A percentile compares a stretch with the other conserved stretches of the same genome.
phyloP scores from a whole-genome alignment of 2,888 invertebrate genomes.

The Polydrusus pterygomalis region DNA sequence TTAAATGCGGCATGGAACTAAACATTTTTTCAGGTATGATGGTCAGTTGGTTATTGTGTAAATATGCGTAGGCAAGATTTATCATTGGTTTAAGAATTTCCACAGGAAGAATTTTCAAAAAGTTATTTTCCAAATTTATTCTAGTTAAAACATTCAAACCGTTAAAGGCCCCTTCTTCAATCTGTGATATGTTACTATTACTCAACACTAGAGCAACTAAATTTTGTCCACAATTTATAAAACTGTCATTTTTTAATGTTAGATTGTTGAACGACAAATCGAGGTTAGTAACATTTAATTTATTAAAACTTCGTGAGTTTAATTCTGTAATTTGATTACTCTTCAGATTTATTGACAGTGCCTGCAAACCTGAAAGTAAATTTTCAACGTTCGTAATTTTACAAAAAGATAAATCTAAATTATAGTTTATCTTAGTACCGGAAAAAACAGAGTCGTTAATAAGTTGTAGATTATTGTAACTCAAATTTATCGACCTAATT shows the following conservation, averaged over 20 bases:
- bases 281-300: too few relatives aligned
- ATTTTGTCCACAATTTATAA: not conserved
- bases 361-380: not conserved
- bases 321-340: not conserved
- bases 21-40: not conserved
- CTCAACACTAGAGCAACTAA: not conserved
- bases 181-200: not conserved
- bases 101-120: not conserved
- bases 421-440: too few relatives aligned
- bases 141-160: not conserved
- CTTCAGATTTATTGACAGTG: not conserved
- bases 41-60: not conserved
- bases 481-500: too few relatives aligned
- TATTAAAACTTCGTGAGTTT: too few relatives aligned
- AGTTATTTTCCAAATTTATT: constrained; percentile 2
- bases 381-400: too few relatives aligned
- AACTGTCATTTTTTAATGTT: not conserved
- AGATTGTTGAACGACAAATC: too few relatives aligned
- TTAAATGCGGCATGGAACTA: too few relatives aligned
- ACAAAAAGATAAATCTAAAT: not conserved
- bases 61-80: not conserved
- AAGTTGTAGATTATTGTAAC: not conserved
- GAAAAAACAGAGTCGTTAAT: not conserved
- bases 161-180: not conserved
- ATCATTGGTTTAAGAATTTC: not conserved